phyloP scores from a whole-genome alignment of 2,797 vertebrate genomes.

The Platalea minor region DNA sequence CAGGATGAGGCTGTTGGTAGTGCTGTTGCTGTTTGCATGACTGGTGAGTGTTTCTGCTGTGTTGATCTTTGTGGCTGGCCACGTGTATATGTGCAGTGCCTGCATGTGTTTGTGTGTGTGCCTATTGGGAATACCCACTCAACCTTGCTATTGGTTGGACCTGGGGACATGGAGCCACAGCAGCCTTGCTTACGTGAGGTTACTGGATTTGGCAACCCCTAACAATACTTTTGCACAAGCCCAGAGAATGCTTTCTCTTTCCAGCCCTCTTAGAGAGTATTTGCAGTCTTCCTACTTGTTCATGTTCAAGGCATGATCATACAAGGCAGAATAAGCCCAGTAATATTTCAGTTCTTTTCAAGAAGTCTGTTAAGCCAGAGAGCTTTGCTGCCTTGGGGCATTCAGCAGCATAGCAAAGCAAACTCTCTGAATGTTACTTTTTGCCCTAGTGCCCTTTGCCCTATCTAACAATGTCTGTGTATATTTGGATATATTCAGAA shows the following conservation, averaged over 20 bases:
- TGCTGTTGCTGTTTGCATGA: constrained; percentile 31
- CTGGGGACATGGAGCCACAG: neutral
- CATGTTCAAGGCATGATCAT: neutral
- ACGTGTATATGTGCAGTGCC: neutral
- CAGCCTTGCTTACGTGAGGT: neutral
- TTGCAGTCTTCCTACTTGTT: neutral
- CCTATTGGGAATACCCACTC: neutral
- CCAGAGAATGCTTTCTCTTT: neutral
- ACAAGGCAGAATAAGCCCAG: neutral
- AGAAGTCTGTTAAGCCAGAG: neutral
- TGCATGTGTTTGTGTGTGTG: neutral
- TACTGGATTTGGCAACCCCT: neutral
- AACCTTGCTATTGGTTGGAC: neutral
- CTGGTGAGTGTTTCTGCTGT: neutral
- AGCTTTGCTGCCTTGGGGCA: neutral
- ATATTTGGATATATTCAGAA: neutral
- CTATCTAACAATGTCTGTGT: neutral
- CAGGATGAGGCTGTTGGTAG: neutral
- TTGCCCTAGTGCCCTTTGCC: neutral
- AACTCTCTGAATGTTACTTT: neutral
- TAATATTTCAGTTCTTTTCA: neutral
- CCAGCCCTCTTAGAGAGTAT: neutral
- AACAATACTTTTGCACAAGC: neutral
- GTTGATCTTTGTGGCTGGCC: neutral
- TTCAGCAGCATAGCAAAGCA: neutral